Evolutionary conservation across 2,797 vertebrate species (phyloP).

Genomic region (Sternarchorhynchus goeldii): DNA sequence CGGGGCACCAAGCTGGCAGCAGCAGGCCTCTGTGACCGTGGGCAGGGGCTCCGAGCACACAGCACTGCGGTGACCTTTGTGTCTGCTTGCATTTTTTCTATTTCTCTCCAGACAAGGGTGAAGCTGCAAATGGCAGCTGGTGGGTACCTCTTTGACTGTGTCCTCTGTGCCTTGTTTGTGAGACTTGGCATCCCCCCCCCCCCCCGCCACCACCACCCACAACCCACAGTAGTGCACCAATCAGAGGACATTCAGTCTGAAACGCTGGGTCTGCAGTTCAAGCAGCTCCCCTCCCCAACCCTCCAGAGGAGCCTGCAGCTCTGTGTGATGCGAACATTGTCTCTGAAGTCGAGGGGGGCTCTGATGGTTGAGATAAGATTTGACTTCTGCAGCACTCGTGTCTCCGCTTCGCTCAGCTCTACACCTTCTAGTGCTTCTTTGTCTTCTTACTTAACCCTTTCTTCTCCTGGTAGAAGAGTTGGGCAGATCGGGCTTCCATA

Average conservation of each 20-base stretch:
- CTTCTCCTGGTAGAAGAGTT: conserved; percentile 21
- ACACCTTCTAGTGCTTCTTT: conserved; percentile 45
- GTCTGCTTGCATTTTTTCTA: conserved; percentile 17
- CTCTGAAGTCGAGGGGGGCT: conserved; percentile 33
- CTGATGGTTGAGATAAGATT: conserved; percentile 41
- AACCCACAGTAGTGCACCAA: neutral
- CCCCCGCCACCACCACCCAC: conserved; percentile 14
- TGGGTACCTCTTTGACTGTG: conserved; percentile 52
- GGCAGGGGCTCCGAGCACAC: neutral
- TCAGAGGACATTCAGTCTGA: conserved; percentile 43
- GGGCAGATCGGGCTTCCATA: conserved; percentile 49
- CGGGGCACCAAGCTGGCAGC: neutral
- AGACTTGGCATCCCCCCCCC: conserved; percentile 44
- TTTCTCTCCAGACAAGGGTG: conserved; percentile 23
- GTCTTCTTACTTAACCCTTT: conserved; percentile 42
- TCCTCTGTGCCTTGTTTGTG: conserved; percentile 42
- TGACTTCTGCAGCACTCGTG: conserved; percentile 35
- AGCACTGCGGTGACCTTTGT: conserved; percentile 44
- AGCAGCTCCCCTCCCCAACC: conserved; percentile 30
- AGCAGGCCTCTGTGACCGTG: neutral
- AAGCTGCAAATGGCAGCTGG: conserved; percentile 43
- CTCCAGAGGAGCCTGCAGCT: conserved; percentile 21
- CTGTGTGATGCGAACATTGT: conserved; percentile 27
- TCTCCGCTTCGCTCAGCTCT: conserved; percentile 31
- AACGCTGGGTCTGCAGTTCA: conserved; percentile 28